A percentile compares a stretch with the other conserved stretches of the same genome.
These are phyloP conservation scores for Eumerus sabulonum DNA, from an alignment of 2,888 invertebrate species.

Conservation along the genomic window DNA sequence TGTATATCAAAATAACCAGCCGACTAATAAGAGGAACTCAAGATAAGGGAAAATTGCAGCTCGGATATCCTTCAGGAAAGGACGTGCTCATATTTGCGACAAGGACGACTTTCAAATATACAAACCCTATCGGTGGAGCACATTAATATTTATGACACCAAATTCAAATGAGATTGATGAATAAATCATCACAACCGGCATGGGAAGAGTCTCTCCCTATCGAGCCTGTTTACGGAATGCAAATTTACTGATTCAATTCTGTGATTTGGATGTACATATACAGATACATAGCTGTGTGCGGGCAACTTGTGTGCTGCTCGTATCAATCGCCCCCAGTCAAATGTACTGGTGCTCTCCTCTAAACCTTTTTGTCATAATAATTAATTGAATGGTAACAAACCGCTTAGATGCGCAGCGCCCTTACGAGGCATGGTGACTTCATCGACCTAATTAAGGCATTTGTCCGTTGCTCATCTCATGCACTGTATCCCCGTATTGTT, in stretches of 20 bases:
- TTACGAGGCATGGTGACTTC: slow-evolving; percentile 47
- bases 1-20: slow-evolving; percentile 48
- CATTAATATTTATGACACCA: slow-evolving; percentile 66
- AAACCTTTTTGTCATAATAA: slow-evolving; percentile 35
- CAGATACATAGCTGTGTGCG: no score
- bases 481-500: slow-evolving; percentile 8
- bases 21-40: slow-evolving; percentile 40
- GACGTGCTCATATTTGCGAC: slow-evolving; percentile 1
- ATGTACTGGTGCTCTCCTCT: not conserved
- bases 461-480: slow-evolving; percentile 14
- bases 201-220: slow-evolving; percentile 24
- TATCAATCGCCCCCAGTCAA: no score
- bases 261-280: slow-evolving; percentile 26
- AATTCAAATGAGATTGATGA: slow-evolving; percentile 69
- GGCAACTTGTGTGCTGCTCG: no score
- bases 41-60: slow-evolving; percentile 48
- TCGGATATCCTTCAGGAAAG: slow-evolving; percentile 40
- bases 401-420: slow-evolving; percentile 41
- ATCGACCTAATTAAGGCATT: slow-evolving; percentile 61
- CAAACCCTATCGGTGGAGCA: slow-evolving; percentile 38
- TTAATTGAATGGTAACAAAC: slow-evolving; percentile 46
- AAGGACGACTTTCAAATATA: slow-evolving; percentile 49
- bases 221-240: slow-evolving; percentile 57
- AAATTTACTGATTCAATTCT: slow-evolving; percentile 64
- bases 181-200: slow-evolving; percentile 58